Evolutionary conservation across 2,797 vertebrate genomes (phyloP).

Genomic region (Onychomys torridus): DNA sequence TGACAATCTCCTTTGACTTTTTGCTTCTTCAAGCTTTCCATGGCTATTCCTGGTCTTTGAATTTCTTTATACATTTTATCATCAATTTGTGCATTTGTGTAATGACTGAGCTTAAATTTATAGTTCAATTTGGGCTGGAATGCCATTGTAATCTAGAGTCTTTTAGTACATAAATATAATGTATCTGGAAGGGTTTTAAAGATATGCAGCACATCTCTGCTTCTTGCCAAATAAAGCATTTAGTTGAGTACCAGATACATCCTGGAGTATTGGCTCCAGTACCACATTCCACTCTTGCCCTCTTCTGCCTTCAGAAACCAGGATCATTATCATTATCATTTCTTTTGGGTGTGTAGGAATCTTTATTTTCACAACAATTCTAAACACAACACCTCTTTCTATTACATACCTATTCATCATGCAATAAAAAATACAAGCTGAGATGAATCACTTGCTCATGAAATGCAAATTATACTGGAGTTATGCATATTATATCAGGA

Average conservation of each 20-base stretch:
- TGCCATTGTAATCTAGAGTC: neutral
- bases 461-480: conserved; percentile 15
- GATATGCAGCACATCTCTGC: neutral
- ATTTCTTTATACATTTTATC: conserved; percentile 38
- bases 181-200: conserved; percentile 24
- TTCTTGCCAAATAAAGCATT: conserved; percentile 9
- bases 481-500: neutral
- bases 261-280: neutral
- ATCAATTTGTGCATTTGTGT: conserved; percentile 14
- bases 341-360: neutral
- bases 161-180: neutral
- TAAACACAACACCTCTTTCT: neutral
- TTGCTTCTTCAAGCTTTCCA: conserved; percentile 8
- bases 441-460: conserved; percentile 19
- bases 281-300: neutral
- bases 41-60: neutral
- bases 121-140: conserved; percentile 26
- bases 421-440: neutral
- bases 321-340: conserved; percentile 7
- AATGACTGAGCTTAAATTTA: neutral
- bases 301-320: neutral
- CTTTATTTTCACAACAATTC: neutral
- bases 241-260: neutral
- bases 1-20: neutral
- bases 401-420: neutral